Evolutionary conservation across 2,113 vertebrate species (phyloP).

Genomic region (Poeciliopsis prolifica): DNA sequence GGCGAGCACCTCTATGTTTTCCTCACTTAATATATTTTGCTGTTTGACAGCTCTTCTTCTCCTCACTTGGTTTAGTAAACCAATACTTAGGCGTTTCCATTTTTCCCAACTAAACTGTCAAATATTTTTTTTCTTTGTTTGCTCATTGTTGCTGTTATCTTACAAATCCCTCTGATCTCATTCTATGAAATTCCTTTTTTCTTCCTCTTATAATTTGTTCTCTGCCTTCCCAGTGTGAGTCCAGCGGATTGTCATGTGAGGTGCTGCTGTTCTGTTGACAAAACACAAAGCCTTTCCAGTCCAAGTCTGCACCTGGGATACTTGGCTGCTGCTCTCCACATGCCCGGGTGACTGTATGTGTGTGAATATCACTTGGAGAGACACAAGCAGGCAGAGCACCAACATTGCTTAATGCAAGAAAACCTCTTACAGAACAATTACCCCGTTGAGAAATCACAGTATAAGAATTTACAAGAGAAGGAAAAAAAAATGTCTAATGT

Average conservation of each 20-base stretch:
- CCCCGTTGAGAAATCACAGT: neutral
- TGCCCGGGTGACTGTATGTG: constrained; percentile 3
- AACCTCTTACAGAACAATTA: neutral
- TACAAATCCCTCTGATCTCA: constrained; percentile 1
- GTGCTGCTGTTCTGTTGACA: constrained; percentile 76
- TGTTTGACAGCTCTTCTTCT: neutral
- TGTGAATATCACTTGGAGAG: constrained; percentile 19
- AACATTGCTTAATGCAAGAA: neutral
- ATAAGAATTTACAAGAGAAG: neutral
- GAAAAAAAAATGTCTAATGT: neutral
- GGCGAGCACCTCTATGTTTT: constrained; percentile 12
- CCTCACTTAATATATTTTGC: constrained; percentile 16
- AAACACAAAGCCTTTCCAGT: constrained; percentile 73
- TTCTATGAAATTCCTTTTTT: neutral
- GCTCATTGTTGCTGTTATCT: neutral
- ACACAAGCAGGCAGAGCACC: constrained; percentile 5
- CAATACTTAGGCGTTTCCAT: neutral
- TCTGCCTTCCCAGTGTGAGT: constrained; percentile 29
- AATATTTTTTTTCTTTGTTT: neutral
- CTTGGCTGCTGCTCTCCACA: constrained; percentile 75
- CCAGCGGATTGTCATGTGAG: constrained; percentile 75
- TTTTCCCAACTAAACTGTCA: neutral
- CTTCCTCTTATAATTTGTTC: constrained; percentile 23
- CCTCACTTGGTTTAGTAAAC: neutral
- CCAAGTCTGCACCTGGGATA: constrained; percentile 88